phyloP scores from a whole-genome alignment of 2,888 invertebrate species.

The Rotaria sp. region DNA sequence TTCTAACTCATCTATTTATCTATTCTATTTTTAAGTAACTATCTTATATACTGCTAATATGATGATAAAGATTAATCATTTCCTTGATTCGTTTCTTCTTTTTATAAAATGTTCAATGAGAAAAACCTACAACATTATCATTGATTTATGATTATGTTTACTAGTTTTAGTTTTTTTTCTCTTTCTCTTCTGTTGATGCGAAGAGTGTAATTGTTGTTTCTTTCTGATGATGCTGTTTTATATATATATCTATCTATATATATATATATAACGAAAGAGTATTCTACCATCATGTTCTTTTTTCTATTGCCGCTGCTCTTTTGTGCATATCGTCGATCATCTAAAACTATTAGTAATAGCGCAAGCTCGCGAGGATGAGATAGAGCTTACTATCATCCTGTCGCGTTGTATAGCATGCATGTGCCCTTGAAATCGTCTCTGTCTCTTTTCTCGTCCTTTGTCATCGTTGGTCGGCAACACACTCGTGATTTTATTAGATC shows the following conservation, averaged over 20 bases:
- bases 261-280: background rate
- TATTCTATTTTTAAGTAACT: slow-evolving; percentile 5
- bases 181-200: background rate
- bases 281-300: background rate
- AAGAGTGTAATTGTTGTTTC: background rate
- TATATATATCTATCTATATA: background rate
- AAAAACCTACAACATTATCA: background rate
- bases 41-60: background rate
- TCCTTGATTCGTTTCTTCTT: background rate
- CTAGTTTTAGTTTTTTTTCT: background rate
- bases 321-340: slow-evolving; percentile 15
- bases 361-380: background rate
- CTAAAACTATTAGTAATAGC: slow-evolving; percentile 18
- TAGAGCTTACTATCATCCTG: slow-evolving; percentile 2
- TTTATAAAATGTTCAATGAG: background rate
- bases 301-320: background rate
- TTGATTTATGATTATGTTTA: slow-evolving; percentile 8
- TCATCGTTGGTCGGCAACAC: slow-evolving; percentile 12
- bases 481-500: slow-evolving; percentile 14
- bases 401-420: background rate
- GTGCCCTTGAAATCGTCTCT: slow-evolving; percentile 2
- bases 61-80: background rate
- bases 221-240: background rate
- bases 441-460: slow-evolving; percentile 3
- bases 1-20: background rate